Evolutionary conservation across 2,797 vertebrate species (phyloP).

Genomic region (Gorsachius magnificus): DNA sequence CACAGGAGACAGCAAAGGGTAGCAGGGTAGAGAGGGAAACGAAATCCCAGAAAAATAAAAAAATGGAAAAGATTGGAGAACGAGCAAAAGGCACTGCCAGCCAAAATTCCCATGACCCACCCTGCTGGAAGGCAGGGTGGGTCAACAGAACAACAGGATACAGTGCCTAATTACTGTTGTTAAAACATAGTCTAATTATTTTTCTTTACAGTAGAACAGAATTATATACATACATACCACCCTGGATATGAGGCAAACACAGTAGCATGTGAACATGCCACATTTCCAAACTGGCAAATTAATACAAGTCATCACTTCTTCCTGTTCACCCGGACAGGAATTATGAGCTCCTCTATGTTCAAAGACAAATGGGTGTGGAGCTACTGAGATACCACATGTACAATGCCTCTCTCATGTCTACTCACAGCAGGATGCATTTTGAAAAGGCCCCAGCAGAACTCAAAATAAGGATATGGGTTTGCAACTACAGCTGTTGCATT

Average conservation of each 20-base stretch:
- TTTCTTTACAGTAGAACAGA: not conserved
- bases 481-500: not conserved
- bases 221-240: not conserved
- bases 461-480: not conserved
- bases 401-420: not conserved
- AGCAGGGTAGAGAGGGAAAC: not conserved
- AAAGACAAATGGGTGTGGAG: not conserved
- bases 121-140: not conserved
- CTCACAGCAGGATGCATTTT: not conserved
- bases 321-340: not conserved
- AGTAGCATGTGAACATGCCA: not conserved
- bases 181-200: not conserved
- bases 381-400: not conserved
- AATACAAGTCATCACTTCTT: slow-evolving; percentile 11
- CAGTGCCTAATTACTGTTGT: not conserved
- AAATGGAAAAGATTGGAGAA: not conserved
- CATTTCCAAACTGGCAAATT: slow-evolving; percentile 40
- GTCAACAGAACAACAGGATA: slow-evolving; percentile 6
- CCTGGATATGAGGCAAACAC: not conserved
- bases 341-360: not conserved
- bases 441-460: not conserved
- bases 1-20: not conserved
- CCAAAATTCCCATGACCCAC: not conserved
- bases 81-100: not conserved
- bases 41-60: not conserved